Evolutionary conservation across 2,797 vertebrate species (phyloP), one percentile per base, ranked within the genome.

Genomic region (Gymnoscopelus microlampas): DNA sequence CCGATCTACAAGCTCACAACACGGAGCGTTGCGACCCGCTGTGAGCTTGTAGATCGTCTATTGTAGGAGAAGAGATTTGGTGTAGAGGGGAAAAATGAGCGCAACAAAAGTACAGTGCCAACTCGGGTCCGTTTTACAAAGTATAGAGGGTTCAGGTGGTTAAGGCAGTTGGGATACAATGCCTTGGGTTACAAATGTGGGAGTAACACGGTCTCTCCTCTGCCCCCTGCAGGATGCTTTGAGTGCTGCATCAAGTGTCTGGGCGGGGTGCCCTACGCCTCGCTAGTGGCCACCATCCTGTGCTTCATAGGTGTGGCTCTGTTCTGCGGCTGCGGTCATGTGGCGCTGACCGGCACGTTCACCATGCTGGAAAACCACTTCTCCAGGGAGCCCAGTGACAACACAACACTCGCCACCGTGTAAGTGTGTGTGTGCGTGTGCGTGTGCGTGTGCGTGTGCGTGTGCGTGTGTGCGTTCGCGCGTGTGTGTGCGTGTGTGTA

Each of bases 181-280:
- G 26, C 26, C 26, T 19, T 4, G 26, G 26, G 26, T 29, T 29
- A 4, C 26, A 29, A 29, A 29, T 29, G 2, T 29, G 26, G 26
- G 26, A 29, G 26, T 29, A 29, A 44, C 39, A 35, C 32, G 0
- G 4, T 54, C 3, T 89, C 70, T 89, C 66, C 73, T 32, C 85
- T 84, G 59, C 82, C 82, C 68, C 80, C 84, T 92, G 76, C 89
- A 99, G 98, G 98, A 94, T 99, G 97, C 93, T 98, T 98, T 81
- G 97, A 99, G 92, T 99, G 98, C 93, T 99, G 97, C 92, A 98
- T 99, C 94, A 98, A 98, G 91, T 99, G 98, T 94, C 94, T 99
- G 92, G 97, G 98, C 66, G 97, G 98, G 61, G 97, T 99, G 83
- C 98, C 98, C 83, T 99, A 99, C 3, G 97, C 98, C 90, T 99